Evolutionary conservation across 2,888 invertebrate species (phyloP), one percentile per base, ranked within the genome.

Genomic region (Mystacides longicornis): DNA sequence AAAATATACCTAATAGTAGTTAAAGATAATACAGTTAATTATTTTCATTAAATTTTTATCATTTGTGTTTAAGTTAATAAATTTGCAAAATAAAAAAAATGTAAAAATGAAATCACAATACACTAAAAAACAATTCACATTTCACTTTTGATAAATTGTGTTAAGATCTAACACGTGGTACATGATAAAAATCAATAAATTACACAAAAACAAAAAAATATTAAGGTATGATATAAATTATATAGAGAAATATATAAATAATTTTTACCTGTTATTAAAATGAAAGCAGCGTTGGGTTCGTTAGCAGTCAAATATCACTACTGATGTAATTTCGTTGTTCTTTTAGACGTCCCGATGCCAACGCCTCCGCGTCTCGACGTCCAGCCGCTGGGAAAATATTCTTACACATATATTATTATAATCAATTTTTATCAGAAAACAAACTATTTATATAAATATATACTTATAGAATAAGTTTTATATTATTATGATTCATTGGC

Each of bases 271-370:
- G 48, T 37, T 37, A 20, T 23, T 23, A n/a, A 48, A 5, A 20
- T 48, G 11, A 48, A 48, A 48, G 48, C 14, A 11, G 11, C n/a
- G 48, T 21, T 23, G 16, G 21, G 18, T 48, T 21, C 20, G 18
- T 48, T 48, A 48, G 48, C 48, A 21, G 48, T 23, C 48, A 48
- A n/a, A 20, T 48, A 21, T 48, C 23, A 16, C 48, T 48, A 48
- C 48, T 48, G 21, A 48, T 23, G 14, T 18, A n/a, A 20, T 9
- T 23, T 48, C 48, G 23, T 21, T 23, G 37, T 22, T 48, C 48
- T 21, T 48, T 48, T 16, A 14, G 48, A n/a, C 48, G 48, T 48
- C 48, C 7, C 48, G 48, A 48, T 21, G 48, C 48, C 21, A 48
- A 22, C 48, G 48, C 48, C 48, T 48, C 48, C 48, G 22, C 48